Evolutionary conservation across 2,888 invertebrate species (phyloP).

Genomic region (Megaustenia siamemsis): DNA sequence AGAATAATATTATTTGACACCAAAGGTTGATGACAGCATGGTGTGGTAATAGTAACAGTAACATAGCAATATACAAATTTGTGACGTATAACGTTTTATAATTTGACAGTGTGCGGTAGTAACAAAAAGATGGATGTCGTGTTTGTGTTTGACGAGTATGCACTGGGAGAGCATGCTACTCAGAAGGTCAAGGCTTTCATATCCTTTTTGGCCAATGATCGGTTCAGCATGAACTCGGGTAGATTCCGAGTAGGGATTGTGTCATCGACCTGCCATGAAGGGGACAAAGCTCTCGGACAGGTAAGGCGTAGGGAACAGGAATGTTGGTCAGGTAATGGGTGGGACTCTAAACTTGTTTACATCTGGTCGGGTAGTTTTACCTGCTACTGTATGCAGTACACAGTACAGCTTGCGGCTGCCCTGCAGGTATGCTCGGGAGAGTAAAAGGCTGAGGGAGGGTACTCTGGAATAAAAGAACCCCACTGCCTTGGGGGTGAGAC

Average conservation of each 20-base stretch:
- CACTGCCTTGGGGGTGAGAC: too few relatives aligned
- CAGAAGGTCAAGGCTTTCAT: conserved; percentile 64
- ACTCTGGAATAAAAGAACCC: too few relatives aligned
- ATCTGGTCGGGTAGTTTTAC: not conserved
- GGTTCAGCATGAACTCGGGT: conserved; percentile 66
- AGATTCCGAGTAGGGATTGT: conserved; percentile 67
- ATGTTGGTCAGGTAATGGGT: too few relatives aligned
- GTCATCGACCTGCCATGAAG: conserved; percentile 64
- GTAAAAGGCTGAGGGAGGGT: too few relatives aligned
- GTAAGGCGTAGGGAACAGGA: conserved; percentile 44
- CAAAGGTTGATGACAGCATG: too few relatives aligned
- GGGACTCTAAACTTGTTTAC: not conserved
- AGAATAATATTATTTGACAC: too few relatives aligned
- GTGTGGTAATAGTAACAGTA: too few relatives aligned
- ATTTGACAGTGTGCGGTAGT: conserved; percentile 59
- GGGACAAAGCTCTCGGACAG: conserved; percentile 60
- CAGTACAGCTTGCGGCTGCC: too few relatives aligned
- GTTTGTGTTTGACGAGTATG: conserved; percentile 67
- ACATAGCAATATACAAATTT: too few relatives aligned
- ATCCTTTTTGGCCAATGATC: conserved; percentile 59
- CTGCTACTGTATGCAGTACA: too few relatives aligned
- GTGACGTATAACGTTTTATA: too few relatives aligned
- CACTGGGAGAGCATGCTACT: conserved; percentile 58
- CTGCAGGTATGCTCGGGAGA: too few relatives aligned
- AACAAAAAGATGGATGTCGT: conserved; percentile 67